Base-by-base conservation (phyloP, 2,113 vertebrate species). In the Albula glossodonta region DNA sequence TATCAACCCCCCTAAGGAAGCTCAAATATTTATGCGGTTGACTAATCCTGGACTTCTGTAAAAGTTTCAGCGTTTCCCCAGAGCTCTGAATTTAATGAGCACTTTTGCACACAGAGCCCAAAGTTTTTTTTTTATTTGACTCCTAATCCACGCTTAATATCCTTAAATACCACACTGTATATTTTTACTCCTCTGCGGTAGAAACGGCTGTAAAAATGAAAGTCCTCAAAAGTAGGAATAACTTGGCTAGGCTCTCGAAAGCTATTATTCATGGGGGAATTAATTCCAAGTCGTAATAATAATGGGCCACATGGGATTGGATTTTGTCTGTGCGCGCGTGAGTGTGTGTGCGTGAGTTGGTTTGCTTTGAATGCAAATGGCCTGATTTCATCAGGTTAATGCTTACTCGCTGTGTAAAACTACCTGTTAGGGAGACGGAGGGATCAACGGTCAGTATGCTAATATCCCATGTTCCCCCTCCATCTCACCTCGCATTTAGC, bases 1-100 rank as follows among this genome's bases (percentile, higher is more conserved):
- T 22, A 84, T 70, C 85, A 87, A 80, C 86, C 89, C 48, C 86
- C 87, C 80, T 88, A 87, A 91, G 88, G 90, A 88, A 90, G 81
- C 83, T 91, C 77, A 93, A 92, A 94, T 91, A 94, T 94, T 91
- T 87, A 94, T 93, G 87, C 88, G 83, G 82, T n/a, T 7, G 83
- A 81, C 88, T 92, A 91, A 90, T 91, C 88, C 89, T 87, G 79
- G 53, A 82, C n/a, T 51, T 81, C 50, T 88, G 57, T 78, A 49
- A 60, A 57, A 88, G 80, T 78, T 84, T 78, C 78, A 51, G 51
- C 56, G 78, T 82, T 85, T 86, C 83, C 66, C 81, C 53, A 77
- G 85, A 87, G 49, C 19, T 11, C 80, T 48, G 15, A 88, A 83
- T 86, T 79, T 52, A 66, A 84, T 86, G 85, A 83, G 25, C 53